phyloP scores from a whole-genome alignment of 2,113 vertebrate genomes.

The Hyla sarda region DNA sequence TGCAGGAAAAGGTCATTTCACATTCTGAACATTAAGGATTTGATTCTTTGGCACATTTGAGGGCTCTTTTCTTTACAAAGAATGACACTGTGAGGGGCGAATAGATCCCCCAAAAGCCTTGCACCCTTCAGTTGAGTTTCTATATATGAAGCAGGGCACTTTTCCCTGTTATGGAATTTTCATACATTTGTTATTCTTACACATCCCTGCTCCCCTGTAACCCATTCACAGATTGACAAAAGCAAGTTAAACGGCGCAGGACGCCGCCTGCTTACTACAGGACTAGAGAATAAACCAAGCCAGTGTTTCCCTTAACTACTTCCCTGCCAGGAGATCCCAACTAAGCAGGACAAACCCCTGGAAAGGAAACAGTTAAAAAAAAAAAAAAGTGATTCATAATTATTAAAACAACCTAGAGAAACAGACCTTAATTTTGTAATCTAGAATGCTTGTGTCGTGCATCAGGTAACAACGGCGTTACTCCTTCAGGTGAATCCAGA shows the following conservation, averaged over 20 bases:
- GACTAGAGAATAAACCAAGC: slow-evolving; percentile 44
- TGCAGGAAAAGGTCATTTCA: slow-evolving; percentile 37
- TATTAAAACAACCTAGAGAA: slow-evolving; percentile 49
- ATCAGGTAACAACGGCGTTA: slow-evolving; percentile 5
- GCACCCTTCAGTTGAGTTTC: neutral
- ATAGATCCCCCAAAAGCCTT: neutral
- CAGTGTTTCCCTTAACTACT: slow-evolving; percentile 49
- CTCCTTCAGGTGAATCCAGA: slow-evolving; percentile 40
- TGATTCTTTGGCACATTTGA: slow-evolving; percentile 86
- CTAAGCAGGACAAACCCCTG: neutral
- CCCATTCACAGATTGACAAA: slow-evolving; percentile 74
- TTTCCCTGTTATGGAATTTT: neutral
- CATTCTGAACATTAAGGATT: slow-evolving; percentile 40
- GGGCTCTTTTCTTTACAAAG: slow-evolving; percentile 68
- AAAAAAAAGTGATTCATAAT: neutral
- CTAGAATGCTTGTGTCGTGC: slow-evolving; percentile 38
- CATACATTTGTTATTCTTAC: neutral
- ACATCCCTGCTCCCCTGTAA: slow-evolving; percentile 62
- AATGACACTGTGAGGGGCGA: neutral
- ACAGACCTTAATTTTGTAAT: slow-evolving; percentile 46
- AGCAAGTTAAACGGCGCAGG: slow-evolving; percentile 33
- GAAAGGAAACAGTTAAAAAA: slow-evolving; percentile 64
- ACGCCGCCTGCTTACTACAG: slow-evolving; percentile 35
- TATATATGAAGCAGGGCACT: neutral
- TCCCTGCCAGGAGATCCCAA: slow-evolving; percentile 20